Conservation (phyloP, 2,113 vertebrate species). For the Hiodon alosoides region DNA sequence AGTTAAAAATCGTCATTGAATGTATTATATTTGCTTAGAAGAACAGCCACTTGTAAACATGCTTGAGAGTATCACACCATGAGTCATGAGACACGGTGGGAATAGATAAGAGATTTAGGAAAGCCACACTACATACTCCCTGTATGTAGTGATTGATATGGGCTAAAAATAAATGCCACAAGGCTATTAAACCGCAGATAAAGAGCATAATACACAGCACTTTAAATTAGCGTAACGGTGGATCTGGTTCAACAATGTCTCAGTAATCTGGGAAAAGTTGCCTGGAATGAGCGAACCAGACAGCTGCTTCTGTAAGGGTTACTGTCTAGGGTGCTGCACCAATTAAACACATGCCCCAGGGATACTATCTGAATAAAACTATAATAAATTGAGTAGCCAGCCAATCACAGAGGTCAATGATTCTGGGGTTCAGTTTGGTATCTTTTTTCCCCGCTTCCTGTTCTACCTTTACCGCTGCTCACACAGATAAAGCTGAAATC, state of each 20-base stretch:
- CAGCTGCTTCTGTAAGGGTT: constrained; percentile 64
- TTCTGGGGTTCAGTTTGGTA: neutral
- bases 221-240: constrained; percentile 61
- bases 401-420: neutral
- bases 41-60: neutral
- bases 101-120: neutral
- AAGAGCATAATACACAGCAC: constrained; percentile 49
- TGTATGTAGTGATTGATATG: constrained; percentile 35
- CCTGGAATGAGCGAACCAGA: constrained; percentile 54
- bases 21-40: too few relatives aligned
- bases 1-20: too few relatives aligned
- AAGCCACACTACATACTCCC: constrained; percentile 33
- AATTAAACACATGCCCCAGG: constrained; percentile 44
- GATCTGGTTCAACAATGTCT: constrained; percentile 55
- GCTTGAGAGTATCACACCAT: neutral
- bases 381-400: neutral
- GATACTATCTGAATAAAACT: constrained; percentile 2
- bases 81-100: constrained; percentile 14
- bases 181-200: constrained; percentile 54
- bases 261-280: constrained; percentile 62
- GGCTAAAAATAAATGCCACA: constrained; percentile 57
- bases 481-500: constrained; percentile 61
- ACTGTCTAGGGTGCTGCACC: constrained; percentile 46
- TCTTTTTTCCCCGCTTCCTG: neutral
- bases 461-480: constrained; percentile 18